phyloP scores from a whole-genome alignment of 1,140 invertebrate genomes.

The Panagrolaimus sp. region DNA sequence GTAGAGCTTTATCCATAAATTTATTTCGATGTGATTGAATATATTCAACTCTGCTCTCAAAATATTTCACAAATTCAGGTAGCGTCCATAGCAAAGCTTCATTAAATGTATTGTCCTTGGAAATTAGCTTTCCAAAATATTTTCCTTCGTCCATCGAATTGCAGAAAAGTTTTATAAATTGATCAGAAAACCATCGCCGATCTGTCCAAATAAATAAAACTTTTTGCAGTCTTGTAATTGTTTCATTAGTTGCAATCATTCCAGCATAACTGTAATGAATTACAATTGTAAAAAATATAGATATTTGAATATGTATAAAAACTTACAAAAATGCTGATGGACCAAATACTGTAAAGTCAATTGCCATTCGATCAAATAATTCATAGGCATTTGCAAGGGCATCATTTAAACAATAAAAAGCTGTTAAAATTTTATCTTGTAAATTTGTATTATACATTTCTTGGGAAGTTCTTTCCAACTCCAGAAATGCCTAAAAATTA shows the following conservation, averaged over 20 bases:
- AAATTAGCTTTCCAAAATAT: not conserved
- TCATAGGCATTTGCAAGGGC: not conserved
- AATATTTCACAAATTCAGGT: no score
- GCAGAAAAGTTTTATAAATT: not conserved
- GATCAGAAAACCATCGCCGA: not conserved
- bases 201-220: not conserved
- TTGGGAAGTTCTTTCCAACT: no score
- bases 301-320: not conserved
- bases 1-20: no score
- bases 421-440: not conserved
- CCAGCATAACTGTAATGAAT: not conserved
- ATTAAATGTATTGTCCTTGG: no score
- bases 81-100: no score
- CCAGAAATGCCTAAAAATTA: no score
- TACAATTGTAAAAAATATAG: not conserved
- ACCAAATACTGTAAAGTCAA: not conserved
- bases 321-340: conserved; percentile 9
- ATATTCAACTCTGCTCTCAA: no score
- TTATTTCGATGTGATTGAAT: no score
- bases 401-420: conserved; percentile 4
- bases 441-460: not conserved
- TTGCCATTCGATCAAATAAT: not conserved
- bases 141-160: not conserved
- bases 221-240: conserved; percentile 1
- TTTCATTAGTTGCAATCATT: not conserved